These are phyloP conservation scores for Spheniscus humboldti DNA, from an alignment of 2,797 vertebrate species.

Conservation along the genomic window DNA sequence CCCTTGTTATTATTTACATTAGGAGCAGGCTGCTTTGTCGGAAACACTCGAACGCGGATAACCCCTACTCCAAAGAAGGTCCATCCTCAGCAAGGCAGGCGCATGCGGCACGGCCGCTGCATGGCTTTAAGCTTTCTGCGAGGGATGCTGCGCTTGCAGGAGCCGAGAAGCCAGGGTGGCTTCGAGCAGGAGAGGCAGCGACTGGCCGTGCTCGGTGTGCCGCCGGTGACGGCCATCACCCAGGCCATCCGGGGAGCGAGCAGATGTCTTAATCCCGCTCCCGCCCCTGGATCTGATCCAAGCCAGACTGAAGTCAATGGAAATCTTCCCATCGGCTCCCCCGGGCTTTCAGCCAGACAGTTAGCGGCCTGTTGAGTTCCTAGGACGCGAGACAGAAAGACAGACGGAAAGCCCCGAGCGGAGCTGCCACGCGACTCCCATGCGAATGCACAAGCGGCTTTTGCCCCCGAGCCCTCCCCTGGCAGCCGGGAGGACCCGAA, in stretches of 20 bases:
- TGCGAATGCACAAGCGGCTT: fast-evolving
- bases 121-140: background rate
- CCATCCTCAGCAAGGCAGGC: background rate
- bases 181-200: background rate
- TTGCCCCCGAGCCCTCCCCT: background rate
- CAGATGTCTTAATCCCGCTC: constrained; percentile 9
- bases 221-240: background rate
- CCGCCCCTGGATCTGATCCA: background rate
- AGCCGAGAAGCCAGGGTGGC: background rate
- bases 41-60: background rate
- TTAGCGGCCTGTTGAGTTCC: background rate
- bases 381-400: background rate
- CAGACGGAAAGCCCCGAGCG: background rate
- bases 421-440: background rate
- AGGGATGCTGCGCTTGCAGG: background rate
- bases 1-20: background rate
- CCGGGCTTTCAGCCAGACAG: background rate
- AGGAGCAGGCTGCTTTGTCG: background rate
- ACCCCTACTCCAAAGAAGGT: background rate
- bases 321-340: background rate
- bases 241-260: background rate
- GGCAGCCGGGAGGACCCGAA: background rate
- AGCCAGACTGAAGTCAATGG: background rate
- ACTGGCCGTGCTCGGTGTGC: fast-evolving
- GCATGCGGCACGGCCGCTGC: fast-evolving